Conservation (phyloP, 2,888 invertebrate genomes). For the Platycnemis pennipes region DNA sequence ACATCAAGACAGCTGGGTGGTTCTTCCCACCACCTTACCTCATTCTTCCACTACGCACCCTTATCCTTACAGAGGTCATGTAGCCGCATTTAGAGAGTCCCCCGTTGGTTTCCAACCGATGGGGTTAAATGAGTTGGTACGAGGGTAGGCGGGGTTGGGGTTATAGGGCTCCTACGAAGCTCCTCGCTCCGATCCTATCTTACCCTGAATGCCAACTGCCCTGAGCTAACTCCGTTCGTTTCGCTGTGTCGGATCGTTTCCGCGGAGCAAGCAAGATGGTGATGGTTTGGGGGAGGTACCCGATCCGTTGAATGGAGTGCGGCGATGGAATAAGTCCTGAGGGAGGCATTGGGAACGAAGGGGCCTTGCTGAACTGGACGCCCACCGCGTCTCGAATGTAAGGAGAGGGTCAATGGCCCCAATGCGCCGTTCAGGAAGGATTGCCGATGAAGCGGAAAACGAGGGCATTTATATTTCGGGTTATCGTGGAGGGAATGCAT, state of each 20-base stretch:
- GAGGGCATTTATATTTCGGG: not conserved
- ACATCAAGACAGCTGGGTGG: too few relatives aligned
- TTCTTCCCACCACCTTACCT: too few relatives aligned
- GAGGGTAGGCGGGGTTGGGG: too few relatives aligned
- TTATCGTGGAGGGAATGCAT: too few relatives aligned
- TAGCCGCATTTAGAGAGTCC: too few relatives aligned
- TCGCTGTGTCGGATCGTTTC: not conserved
- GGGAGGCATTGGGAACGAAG: not conserved
- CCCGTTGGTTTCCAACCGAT: too few relatives aligned
- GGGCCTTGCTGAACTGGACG: not conserved
- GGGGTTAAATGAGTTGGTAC: too few relatives aligned
- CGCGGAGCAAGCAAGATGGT: not conserved
- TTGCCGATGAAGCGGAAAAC: not conserved
- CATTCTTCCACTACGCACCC: too few relatives aligned
- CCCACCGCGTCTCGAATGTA: not conserved
- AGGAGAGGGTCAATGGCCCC: not conserved
- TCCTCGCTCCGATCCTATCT: not conserved
- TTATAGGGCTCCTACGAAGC: too few relatives aligned
- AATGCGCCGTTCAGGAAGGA: not conserved
- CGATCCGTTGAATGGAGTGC: not conserved
- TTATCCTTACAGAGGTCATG: too few relatives aligned
- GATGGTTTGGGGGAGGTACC: not conserved
- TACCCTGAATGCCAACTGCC: not conserved
- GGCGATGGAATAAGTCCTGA: not conserved
- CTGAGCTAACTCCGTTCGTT: not conserved